These are phyloP conservation scores for Mamestra configurata DNA, from an alignment of 1,140 invertebrate species.

Conservation along the genomic window DNA sequence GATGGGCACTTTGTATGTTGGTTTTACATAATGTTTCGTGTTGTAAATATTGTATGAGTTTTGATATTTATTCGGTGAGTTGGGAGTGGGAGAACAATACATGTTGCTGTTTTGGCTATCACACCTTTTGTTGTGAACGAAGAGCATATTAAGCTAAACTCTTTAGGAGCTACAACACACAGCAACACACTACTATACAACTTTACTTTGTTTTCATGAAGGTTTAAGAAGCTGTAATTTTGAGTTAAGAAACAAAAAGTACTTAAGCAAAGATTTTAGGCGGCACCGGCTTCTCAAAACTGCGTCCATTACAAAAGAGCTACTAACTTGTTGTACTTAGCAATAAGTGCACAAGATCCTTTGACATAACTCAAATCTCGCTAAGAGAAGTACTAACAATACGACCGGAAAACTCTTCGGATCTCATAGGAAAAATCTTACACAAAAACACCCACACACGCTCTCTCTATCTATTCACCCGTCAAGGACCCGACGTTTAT, in stretches of 20 bases:
- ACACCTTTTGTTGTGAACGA: not conserved
- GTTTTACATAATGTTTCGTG: slow-evolving; percentile 30
- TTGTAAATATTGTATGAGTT: slow-evolving; percentile 29
- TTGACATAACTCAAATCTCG: not conserved
- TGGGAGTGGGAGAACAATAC: not conserved
- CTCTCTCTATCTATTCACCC: slow-evolving; percentile 20
- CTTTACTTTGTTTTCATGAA: too few species aligned
- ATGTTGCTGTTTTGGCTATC: not conserved
- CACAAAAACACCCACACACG: slow-evolving; percentile 13
- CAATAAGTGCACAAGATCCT: not conserved
- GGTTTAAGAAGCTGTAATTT: too few species aligned
- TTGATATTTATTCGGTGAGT: slow-evolving; percentile 24
- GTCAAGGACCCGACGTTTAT: slow-evolving; percentile 22
- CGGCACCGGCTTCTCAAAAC: not conserved
- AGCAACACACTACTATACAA: too few species aligned
- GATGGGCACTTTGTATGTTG: slow-evolving; percentile 45
- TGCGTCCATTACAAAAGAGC: not conserved
- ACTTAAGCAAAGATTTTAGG: too few species aligned
- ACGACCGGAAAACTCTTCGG: not conserved
- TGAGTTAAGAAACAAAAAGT: too few species aligned
- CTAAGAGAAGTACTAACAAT: slow-evolving; percentile 17
- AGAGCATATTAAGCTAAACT: too few species aligned
- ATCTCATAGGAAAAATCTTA: not conserved
- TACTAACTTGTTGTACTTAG: not conserved
- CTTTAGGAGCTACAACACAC: too few species aligned